phyloP scores from a whole-genome alignment of 2,888 invertebrate genomes.

The Leptinotarsa haldemani region DNA sequence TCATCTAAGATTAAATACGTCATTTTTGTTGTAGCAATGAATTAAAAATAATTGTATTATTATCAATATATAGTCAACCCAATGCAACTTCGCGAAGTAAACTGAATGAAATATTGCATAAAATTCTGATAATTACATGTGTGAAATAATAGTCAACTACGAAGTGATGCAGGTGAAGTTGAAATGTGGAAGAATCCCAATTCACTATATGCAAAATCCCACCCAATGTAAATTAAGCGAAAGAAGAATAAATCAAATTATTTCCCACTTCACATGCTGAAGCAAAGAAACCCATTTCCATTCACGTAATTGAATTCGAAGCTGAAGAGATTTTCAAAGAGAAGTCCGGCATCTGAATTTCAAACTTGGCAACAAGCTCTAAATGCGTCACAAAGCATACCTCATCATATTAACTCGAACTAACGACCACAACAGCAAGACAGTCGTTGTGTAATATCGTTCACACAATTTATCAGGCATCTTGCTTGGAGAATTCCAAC shows the following conservation, averaged over 20 bases:
- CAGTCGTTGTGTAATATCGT: constrained; percentile 10
- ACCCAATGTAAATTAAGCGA: neutral
- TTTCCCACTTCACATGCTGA: neutral
- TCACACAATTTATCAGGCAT: constrained; percentile 12
- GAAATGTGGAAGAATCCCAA: neutral
- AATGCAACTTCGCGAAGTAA: too few relatives aligned
- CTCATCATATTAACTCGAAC: constrained; percentile 6
- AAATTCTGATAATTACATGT: too few relatives aligned
- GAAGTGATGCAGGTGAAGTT: too few relatives aligned
- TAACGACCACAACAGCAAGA: constrained; percentile 15
- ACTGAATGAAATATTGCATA: too few relatives aligned
- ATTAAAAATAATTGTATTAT: too few relatives aligned
- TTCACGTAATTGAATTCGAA: constrained; percentile 12
- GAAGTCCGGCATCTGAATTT: constrained; percentile 22
- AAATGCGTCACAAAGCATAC: constrained; percentile 26
- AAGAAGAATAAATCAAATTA: neutral
- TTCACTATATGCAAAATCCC: neutral
- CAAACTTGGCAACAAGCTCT: constrained; percentile 16
- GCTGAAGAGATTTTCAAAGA: constrained; percentile 14
- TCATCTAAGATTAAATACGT: too few relatives aligned
- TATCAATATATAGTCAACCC: too few relatives aligned
- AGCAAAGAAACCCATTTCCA: neutral
- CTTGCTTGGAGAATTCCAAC: neutral
- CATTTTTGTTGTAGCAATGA: too few relatives aligned
- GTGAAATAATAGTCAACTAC: too few relatives aligned